Conservation (phyloP, 1,140 invertebrate genomes). For the Drosophila bocki region DNA sequence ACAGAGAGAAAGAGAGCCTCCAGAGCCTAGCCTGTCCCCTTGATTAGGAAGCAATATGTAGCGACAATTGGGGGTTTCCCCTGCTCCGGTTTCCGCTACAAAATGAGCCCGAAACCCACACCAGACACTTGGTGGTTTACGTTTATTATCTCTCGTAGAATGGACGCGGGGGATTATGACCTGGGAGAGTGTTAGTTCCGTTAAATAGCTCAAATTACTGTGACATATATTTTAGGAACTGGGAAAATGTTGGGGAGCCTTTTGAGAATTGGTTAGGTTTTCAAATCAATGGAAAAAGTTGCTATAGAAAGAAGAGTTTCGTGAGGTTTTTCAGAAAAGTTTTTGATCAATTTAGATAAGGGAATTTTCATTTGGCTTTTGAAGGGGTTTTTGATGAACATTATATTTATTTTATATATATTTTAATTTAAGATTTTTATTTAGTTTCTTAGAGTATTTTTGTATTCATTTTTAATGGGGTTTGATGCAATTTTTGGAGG, state of each 20-base stretch:
- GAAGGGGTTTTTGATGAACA: fast-evolving
- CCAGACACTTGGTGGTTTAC: not conserved
- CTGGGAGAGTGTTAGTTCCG: not conserved
- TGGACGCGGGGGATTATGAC: too few species aligned
- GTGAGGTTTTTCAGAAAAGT: not conserved
- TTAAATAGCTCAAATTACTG: not conserved
- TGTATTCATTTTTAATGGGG: not conserved
- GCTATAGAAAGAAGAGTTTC: not conserved
- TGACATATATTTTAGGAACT: not conserved
- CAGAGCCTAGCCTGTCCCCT: not conserved
- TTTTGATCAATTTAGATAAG: too few species aligned
- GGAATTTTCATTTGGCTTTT: not conserved
- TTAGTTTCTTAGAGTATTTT: too few species aligned
- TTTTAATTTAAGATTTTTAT: too few species aligned
- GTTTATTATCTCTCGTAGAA: not conserved
- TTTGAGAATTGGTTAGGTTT: not conserved
- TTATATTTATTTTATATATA: not conserved
- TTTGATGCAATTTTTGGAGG: not conserved
- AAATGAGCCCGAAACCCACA: not conserved
- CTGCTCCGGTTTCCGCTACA: not conserved
- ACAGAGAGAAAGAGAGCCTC: not conserved
- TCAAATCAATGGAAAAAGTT: not conserved
- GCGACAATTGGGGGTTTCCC: not conserved
- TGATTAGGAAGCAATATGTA: constrained; percentile 17
- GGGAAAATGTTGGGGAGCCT: not conserved